phyloP scores from a whole-genome alignment of 2,797 vertebrate species.

The Thalassophryne amazonica region DNA sequence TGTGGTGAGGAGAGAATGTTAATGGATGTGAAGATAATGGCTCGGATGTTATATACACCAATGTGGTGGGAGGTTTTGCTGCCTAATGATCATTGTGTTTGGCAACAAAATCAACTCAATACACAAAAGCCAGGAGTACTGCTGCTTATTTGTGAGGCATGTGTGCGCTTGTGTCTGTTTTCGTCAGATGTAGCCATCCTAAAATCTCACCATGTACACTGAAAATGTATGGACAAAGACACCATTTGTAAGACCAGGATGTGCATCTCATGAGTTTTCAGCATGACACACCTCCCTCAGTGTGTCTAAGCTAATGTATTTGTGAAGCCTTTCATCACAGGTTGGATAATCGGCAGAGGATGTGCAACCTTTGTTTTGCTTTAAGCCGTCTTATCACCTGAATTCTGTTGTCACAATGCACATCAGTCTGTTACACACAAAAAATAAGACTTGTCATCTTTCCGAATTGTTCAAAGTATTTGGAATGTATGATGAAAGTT shows the following conservation, averaged over 20 bases:
- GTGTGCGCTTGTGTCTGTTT: not conserved
- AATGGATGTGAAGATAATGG: constrained; percentile 20
- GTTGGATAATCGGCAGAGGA: constrained; percentile 21
- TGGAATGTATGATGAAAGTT: not conserved
- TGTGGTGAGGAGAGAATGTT: constrained; percentile 13
- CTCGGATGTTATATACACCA: constrained; percentile 18
- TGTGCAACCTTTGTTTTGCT: constrained; percentile 4
- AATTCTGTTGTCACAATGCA: too few relatives aligned
- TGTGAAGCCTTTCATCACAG: constrained; percentile 44
- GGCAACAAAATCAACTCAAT: constrained; percentile 30
- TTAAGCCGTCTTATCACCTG: constrained; percentile 8
- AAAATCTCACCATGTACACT: constrained; percentile 15
- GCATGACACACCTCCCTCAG: constrained; percentile 21
- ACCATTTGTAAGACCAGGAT: constrained; percentile 37
- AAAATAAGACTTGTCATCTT: not conserved
- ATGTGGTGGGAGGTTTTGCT: constrained; percentile 23
- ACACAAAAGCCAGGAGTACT: constrained; percentile 7
- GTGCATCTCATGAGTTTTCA: constrained; percentile 53
- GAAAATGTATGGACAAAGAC: constrained; percentile 30
- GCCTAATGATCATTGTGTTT: constrained; percentile 31
- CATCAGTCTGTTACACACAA: constrained; percentile 1
- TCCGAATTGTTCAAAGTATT: not conserved
- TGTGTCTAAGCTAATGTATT: constrained; percentile 40
- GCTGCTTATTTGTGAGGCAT: not conserved
- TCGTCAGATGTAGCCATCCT: constrained; percentile 12